Conservation (phyloP, 1,140 invertebrate species). For the Idris sp. region DNA sequence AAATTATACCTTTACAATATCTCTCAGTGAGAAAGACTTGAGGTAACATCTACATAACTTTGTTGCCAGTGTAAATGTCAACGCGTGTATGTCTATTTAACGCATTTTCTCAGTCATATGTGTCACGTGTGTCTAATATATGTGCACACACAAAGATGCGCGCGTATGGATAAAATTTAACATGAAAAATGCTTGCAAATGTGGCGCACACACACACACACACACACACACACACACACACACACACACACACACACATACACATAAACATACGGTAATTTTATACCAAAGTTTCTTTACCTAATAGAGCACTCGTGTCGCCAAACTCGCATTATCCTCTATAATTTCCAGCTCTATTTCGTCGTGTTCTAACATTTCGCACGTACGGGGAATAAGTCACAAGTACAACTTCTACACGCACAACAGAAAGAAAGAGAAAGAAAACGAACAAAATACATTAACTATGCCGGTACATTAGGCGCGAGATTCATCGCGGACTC, state of each 20-base stretch:
- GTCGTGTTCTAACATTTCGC: conserved; percentile 45
- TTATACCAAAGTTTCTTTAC: conserved; percentile 45
- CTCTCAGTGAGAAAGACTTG: no score
- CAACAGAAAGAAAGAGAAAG: conserved; percentile 33
- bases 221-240: no score
- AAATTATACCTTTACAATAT: no score
- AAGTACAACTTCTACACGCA: conserved; percentile 44
- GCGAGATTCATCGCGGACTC: conserved; percentile 48
- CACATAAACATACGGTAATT: no score
- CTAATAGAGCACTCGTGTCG: conserved; percentile 69
- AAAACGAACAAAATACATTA: conserved; percentile 43
- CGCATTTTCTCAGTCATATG: no score
- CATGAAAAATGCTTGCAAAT: conserved; percentile 36
- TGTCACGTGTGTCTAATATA: no score
- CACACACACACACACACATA: no score
- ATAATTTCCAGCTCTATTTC: conserved; percentile 44
- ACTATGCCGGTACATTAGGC: conserved; percentile 44
- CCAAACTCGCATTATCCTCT: conserved; percentile 66
- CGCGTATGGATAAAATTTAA: conserved; percentile 2
- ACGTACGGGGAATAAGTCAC: conserved; percentile 57
- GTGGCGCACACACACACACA: conserved; percentile 5
- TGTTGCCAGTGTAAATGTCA: no score
- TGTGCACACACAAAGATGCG: no score
- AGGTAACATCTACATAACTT: no score
- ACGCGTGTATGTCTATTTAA: no score